Evolutionary conservation across 2,113 vertebrate species (phyloP), one percentile per base, ranked within the genome.

Genomic region (Epinephelus lanceolatus): DNA sequence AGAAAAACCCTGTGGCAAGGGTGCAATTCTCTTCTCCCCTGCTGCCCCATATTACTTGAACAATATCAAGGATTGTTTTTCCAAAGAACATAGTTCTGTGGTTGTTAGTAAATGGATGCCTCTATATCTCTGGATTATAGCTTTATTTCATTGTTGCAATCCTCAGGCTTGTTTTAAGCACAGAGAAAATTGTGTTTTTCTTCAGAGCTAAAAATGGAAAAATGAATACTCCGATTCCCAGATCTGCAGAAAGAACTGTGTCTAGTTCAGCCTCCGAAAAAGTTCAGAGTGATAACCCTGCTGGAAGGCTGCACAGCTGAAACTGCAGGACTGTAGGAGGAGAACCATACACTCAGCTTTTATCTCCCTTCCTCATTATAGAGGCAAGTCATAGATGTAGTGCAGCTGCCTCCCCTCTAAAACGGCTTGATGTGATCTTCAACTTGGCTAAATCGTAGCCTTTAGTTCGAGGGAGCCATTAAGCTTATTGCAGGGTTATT

Each of bases 381-480:
- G 30, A 69, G 15, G 55, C 55, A 74, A 60, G 65, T 65, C 65
- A 78, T 60, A 68, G 76, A 86, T n/a, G 17, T 13, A 13, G 10
- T 53, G 76, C n/a, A 62, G 71, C 69, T 65, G 42, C 27, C 21
- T 53, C 14, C 5, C 21, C 15, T 61, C 30, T 21, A 42, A 33
- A 86, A 51, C 17, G 60, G 37, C 37, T 63, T 72, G 37, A 80
- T 83, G 57, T 33, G 23, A 82, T 65, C 67, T 42, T 66, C 49
- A 17, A 51, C 42, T 81, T 47, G 1, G 67, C 47, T 62, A 15
- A 84, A 80, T 71, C 1, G 3, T 21, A 70, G 45, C 12, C 33
- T 86, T 84, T 18, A 27, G 6, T 40, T 82, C 2, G 10, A 37
- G 51, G 55, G 49, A 71, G 8, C 6, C 42, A 57, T 51, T 57